phyloP scores from a whole-genome alignment of 2,888 invertebrate species.

The Parnassius apollo region DNA sequence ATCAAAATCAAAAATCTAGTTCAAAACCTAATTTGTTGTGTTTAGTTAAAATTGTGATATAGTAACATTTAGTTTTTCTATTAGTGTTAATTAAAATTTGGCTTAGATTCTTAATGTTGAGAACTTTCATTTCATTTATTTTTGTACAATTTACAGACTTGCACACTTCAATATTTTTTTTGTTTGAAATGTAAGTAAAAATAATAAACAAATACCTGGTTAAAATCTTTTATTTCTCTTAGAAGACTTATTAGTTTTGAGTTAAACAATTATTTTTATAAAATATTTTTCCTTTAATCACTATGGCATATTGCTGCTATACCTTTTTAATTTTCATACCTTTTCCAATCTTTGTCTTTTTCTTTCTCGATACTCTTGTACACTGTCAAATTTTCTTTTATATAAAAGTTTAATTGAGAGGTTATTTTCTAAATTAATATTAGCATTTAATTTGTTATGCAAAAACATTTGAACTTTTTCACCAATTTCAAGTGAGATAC shows the following conservation, averaged over 20 bases:
- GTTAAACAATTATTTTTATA: no score
- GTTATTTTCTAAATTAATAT: constrained; percentile 35
- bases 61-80: constrained; percentile 62
- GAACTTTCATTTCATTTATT: constrained; percentile 71
- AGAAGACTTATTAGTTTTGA: background rate
- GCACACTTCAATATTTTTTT: constrained; percentile 66
- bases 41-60: constrained; percentile 77
- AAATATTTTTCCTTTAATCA: no score
- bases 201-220: constrained; percentile 71
- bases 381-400: constrained; percentile 90
- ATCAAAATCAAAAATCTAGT: constrained; percentile 53
- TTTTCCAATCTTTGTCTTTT: constrained; percentile 86
- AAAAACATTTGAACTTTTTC: constrained; percentile 51
- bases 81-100: constrained; percentile 53
- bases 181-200: constrained; percentile 67
- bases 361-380: constrained; percentile 88
- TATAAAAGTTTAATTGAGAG: constrained; percentile 82
- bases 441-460: constrained; percentile 31
- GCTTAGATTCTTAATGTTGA: constrained; percentile 60
- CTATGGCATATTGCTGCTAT: no score
- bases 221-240: constrained; percentile 40
- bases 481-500: constrained; percentile 38
- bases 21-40: constrained; percentile 59
- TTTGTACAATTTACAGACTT: constrained; percentile 71
- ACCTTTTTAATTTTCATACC: constrained; percentile 39